Conservation (phyloP, 23 tunicate genomes). For the Ascidia mentula region DNA sequence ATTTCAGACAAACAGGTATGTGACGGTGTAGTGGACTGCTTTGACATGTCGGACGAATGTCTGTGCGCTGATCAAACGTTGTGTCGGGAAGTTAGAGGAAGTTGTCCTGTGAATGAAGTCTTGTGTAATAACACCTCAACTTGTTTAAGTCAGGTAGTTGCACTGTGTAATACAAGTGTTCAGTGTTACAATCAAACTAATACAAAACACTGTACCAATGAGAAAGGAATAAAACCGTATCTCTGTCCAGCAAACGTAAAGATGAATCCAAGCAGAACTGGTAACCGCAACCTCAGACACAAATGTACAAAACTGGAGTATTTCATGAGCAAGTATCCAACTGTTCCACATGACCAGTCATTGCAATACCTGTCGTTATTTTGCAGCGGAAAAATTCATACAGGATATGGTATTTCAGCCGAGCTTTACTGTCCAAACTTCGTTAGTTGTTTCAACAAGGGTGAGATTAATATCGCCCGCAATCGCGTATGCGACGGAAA, state of each 20-base stretch:
- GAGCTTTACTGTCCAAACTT: background rate
- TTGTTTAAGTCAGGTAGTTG: background rate
- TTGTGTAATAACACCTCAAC: background rate
- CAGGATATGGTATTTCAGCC: background rate
- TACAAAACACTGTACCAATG: background rate
- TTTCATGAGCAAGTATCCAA: background rate
- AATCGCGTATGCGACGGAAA: background rate
- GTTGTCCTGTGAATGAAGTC: background rate
- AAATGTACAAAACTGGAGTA: background rate
- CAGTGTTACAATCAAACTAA: background rate
- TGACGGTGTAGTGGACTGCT: slow-evolving; percentile 11
- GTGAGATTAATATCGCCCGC: background rate
- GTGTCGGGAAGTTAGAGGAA: background rate
- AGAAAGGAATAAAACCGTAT: background rate
- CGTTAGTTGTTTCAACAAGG: background rate
- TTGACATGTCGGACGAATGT: slow-evolving; percentile 12
- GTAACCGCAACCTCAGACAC: background rate
- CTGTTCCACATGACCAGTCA: background rate
- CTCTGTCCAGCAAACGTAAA: background rate
- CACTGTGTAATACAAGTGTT: background rate
- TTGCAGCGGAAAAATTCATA: background rate
- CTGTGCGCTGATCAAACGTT: background rate
- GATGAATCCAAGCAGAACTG: background rate
- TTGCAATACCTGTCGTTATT: background rate
- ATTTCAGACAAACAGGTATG: background rate